phyloP scores from a whole-genome alignment of 2,113 vertebrate genomes.

The Hippocampus comes region DNA sequence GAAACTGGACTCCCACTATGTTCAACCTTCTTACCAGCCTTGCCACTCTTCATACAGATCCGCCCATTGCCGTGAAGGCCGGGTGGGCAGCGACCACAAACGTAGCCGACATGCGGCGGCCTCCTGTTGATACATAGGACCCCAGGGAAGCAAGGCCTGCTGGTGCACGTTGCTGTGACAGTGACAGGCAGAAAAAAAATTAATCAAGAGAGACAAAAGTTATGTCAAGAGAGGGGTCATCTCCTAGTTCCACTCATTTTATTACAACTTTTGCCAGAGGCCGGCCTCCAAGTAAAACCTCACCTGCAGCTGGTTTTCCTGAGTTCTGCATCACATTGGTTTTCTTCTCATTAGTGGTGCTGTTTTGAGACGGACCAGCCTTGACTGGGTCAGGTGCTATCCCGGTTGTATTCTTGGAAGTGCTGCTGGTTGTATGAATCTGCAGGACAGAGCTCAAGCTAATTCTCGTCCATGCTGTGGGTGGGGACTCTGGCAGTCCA shows the following conservation, averaged over 20 bases:
- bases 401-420: conserved; percentile 3
- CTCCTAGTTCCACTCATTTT: not conserved
- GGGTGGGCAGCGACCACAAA: conserved; percentile 74
- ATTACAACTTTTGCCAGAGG: not conserved
- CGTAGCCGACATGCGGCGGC: conserved; percentile 66
- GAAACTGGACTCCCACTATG: not conserved
- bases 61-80: conserved; percentile 73
- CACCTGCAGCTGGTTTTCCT: conserved; percentile 27
- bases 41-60: conserved; percentile 61
- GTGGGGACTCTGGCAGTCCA: not conserved
- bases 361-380: not conserved
- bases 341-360: conserved; percentile 6
- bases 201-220: conserved; percentile 13
- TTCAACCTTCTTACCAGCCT: conserved; percentile 39
- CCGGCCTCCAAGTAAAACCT: not conserved
- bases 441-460: not conserved
- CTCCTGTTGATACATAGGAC: conserved; percentile 70
- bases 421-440: not conserved
- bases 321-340: not conserved
- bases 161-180: conserved; percentile 60
- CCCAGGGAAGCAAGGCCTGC: conserved; percentile 75
- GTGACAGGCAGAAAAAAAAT: conserved; percentile 12
- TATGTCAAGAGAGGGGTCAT: too few relatives aligned
- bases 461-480: conserved; percentile 6
- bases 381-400: not conserved